Conservation (phyloP, 2,113 vertebrate genomes). For the Pseudonaja textilis region DNA sequence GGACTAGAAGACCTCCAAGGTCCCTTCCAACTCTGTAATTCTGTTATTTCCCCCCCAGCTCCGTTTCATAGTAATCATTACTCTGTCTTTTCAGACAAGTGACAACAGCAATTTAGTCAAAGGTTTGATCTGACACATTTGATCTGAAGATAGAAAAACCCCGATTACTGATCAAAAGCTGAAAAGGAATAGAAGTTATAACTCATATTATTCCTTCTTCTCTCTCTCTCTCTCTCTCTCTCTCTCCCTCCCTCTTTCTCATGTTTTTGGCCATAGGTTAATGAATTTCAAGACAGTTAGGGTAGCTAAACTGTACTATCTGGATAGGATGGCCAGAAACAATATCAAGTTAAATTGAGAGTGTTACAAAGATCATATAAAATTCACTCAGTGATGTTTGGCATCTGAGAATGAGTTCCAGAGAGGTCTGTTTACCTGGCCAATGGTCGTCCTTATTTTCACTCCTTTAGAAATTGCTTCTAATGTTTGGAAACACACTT, state of each 20-base stretch:
- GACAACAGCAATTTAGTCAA: conserved; percentile 76
- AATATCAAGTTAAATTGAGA: conserved; percentile 49
- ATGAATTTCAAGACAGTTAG: conserved; percentile 71
- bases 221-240: neutral
- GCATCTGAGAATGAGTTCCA: conserved; percentile 39
- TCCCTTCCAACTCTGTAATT: neutral
- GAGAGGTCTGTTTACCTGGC: neutral
- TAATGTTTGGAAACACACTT: neutral
- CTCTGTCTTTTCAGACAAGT: conserved; percentile 71
- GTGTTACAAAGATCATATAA: conserved; percentile 52
- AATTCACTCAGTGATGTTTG: conserved; percentile 38
- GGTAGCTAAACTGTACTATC: conserved; percentile 70
- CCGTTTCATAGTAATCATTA: conserved; percentile 57
- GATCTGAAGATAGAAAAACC: conserved; percentile 70
- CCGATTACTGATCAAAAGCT: conserved; percentile 62
- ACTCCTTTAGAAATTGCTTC: neutral
- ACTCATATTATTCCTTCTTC: conserved; percentile 29
- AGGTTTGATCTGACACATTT: conserved; percentile 63
- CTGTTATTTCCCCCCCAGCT: neutral
- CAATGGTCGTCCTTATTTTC: accelerated
- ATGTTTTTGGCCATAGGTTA: conserved; percentile 64
- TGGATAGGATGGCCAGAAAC: conserved; percentile 64
- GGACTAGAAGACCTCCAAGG: neutral
- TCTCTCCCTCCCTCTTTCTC: neutral
- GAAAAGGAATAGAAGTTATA: conserved; percentile 61